Base-by-base conservation (phyloP, 2,797 vertebrate species). In the Todus mexicanus region DNA sequence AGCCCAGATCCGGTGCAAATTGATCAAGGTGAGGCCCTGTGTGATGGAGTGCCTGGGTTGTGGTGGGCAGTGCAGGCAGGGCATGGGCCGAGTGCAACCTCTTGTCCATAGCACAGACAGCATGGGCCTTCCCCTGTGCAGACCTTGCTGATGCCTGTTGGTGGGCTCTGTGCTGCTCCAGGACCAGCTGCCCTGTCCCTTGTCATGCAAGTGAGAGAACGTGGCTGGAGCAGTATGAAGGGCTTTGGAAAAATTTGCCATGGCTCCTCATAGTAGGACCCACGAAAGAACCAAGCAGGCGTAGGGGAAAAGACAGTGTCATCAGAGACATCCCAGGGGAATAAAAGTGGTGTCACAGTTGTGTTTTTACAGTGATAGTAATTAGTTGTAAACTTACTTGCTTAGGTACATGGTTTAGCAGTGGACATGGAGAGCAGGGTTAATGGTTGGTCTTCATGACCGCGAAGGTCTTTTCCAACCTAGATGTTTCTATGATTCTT, bases 1-100 rank as follows among this genome's bases (percentile, higher is more conserved):
- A 2, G 98, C 98, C 45, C 98, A 99, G 97, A 99, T 99, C 97
- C 98, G 98, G 94, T 99, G 98, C 98, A 99, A 99, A 96, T 98
- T 99, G 48, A 99, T 99, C 87, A 98, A 99, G 98, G 98, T 99
- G 96, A 94, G 97, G 92, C 15, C 42, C 17, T 18, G 51, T 1
- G 21, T 75, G 77, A 43, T 2, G 3, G 37, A 54, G 23, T 4
- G 1, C 10, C 35, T 1, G 21, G 2, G 4, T 37, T 42, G 29
- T 2, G 2, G 22, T 10, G 74, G 65, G 57, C 1, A 3, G 8
- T 1, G 1, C 0, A 9, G 48, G 50, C 56, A 53, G 25, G 21
- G 12, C 1, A 1, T 0, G 3, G 35, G 64, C 42, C 15, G 6
- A 33, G n/a, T 5, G 45, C 48, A 8, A 6, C 22, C 22, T 3